Conservation (phyloP, 2,888 invertebrate genomes). For the Orchesellides sinensis region DNA sequence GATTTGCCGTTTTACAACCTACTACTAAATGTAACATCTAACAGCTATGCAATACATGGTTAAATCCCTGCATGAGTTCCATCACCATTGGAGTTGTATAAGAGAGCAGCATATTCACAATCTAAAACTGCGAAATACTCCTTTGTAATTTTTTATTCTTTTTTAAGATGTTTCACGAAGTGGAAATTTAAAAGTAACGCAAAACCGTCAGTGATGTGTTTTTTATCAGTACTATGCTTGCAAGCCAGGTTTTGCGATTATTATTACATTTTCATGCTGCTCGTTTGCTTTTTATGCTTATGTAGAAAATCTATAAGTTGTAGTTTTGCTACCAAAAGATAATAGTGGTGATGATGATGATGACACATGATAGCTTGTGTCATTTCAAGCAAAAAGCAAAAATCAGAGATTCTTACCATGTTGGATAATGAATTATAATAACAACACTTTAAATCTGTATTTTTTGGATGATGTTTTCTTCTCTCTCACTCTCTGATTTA, state of each 20-base stretch:
- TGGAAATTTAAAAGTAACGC: neutral
- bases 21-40: neutral
- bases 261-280: neutral
- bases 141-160: neutral
- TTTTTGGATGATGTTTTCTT: no score
- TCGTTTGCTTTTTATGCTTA: neutral
- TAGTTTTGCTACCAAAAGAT: neutral
- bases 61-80: neutral
- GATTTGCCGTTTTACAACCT: neutral
- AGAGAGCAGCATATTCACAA: neutral
- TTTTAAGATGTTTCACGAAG: neutral
- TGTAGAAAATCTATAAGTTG: neutral
- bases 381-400: neutral
- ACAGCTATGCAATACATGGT: no score
- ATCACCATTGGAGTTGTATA: neutral
- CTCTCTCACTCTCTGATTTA: no score
- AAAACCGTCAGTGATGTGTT: neutral
- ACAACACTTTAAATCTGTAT: no score
- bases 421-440: no score
- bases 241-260: neutral
- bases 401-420: no score
- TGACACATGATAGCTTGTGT: constrained; percentile 12
- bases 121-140: neutral
- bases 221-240: neutral
- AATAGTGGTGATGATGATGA: neutral